These are phyloP conservation scores for Drosophila anomelani DNA, from an alignment of 2,888 invertebrate species.

Conservation along the genomic window DNA sequence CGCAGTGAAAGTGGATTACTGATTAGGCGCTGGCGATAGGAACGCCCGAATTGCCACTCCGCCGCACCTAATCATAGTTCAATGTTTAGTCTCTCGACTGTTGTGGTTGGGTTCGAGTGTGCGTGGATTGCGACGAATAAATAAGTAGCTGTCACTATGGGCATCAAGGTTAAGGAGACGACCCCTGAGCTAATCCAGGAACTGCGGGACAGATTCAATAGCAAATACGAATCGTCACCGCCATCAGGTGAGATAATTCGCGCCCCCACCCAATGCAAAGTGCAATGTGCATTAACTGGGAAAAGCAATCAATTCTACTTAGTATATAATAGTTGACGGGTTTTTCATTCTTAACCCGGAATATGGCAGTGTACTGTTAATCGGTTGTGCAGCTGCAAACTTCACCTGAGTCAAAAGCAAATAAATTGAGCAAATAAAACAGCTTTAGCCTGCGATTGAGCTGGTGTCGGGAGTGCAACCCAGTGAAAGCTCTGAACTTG, in stretches of 20 bases:
- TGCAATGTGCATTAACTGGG: conserved; percentile 16
- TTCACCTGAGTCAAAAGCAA: conserved; percentile 8
- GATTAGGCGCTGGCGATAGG: conserved; percentile 62
- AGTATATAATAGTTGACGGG: not conserved
- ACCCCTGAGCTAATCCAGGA: conserved; percentile 79
- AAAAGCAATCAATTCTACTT: conserved; percentile 1
- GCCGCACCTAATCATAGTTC: conserved; percentile 36
- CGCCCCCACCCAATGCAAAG: conserved; percentile 6
- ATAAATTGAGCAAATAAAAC: conserved; percentile 6
- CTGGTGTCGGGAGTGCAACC: conserved; percentile 23
- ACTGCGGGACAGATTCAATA: conserved; percentile 80
- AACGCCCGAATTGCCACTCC: not conserved
- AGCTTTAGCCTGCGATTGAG: not conserved
- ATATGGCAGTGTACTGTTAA: conserved; percentile 19
- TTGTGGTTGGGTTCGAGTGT: conserved; percentile 24
- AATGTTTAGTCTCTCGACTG: conserved; percentile 49
- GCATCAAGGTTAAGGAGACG: conserved; percentile 67
- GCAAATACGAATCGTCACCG: conserved; percentile 76
- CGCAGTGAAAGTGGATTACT: conserved; percentile 64
- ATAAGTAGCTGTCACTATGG: conserved; percentile 58
- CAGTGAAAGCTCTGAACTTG: conserved; percentile 33
- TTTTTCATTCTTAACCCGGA: not conserved
- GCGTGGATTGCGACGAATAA: conserved; percentile 1
- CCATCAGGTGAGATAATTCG: conserved; percentile 69
- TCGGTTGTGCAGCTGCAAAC: conserved; percentile 17